These are phyloP conservation scores for Chloebia gouldiae DNA, from an alignment of 2,113 vertebrate species.

Conservation along the genomic window DNA sequence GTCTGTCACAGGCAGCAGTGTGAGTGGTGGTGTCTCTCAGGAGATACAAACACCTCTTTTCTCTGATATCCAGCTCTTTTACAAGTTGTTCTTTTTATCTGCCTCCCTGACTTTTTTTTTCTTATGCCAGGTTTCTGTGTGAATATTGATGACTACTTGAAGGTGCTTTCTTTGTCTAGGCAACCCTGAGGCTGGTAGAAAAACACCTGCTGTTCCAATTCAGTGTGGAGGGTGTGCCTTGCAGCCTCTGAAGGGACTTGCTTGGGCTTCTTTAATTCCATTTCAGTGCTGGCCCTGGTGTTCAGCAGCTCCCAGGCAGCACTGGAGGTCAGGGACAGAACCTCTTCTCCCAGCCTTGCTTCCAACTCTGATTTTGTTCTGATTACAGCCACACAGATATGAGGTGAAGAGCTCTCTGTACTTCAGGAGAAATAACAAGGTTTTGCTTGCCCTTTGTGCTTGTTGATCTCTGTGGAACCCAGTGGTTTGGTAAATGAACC, in stretches of 20 bases:
- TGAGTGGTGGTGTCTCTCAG: neutral
- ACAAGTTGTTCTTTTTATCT: neutral
- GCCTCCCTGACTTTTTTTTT: neutral
- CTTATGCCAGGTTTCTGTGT: neutral
- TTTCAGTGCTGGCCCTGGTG: neutral
- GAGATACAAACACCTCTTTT: neutral
- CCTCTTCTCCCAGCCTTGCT: neutral
- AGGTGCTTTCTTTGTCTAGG: neutral
- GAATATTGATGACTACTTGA: slow-evolving; percentile 8
- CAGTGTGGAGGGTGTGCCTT: neutral
- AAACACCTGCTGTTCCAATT: neutral
- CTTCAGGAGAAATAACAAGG: neutral
- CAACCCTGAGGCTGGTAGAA: neutral
- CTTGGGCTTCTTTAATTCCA: neutral
- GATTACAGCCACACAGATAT: neutral
- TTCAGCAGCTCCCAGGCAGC: neutral
- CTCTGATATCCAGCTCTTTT: neutral
- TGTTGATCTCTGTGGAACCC: neutral
- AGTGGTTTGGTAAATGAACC: neutral
- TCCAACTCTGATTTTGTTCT: neutral
- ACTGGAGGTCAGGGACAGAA: neutral
- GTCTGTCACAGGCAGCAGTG: neutral
- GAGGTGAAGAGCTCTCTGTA: neutral
- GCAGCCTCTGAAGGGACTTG: neutral
- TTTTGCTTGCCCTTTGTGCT: neutral